Percentiles rank a stretch among this genome's conserved stretches.
Conservation (phyloP, 2,113 vertebrate genomes). For the Mixornis gularis region DNA sequence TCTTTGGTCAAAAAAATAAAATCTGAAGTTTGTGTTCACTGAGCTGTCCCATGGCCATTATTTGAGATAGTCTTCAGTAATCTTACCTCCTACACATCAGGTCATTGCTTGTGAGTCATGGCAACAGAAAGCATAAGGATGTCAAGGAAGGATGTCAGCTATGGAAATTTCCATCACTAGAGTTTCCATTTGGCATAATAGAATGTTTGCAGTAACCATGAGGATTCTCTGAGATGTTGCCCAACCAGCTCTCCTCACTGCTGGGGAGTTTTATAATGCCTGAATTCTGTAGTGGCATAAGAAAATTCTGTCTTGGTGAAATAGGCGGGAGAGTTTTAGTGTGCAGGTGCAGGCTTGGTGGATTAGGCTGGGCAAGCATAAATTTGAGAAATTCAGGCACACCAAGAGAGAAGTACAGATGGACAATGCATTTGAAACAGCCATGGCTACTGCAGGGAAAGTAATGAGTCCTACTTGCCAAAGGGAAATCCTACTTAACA, state of each 20-base stretch:
- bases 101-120: conserved; percentile 4
- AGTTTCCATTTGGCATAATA: conserved; percentile 2
- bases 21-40: not conserved
- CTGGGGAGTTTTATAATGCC: not conserved
- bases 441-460: not conserved
- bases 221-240: not conserved
- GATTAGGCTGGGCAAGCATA: not conserved
- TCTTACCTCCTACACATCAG: not conserved
- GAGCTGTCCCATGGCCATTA: not conserved
- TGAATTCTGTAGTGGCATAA: not conserved
- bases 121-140: not conserved
- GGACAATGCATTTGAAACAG: not conserved
- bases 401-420: not conserved
- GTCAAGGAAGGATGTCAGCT: conserved; percentile 21
- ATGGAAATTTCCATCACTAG: conserved; percentile 50
- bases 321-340: not conserved
- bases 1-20: not conserved
- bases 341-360: not conserved
- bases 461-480: not conserved
- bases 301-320: not conserved
- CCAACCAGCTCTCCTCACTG: not conserved
- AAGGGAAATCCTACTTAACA: not conserved
- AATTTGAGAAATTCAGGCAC: not conserved
- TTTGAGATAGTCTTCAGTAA: not conserved
- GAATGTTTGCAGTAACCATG: not conserved